Percentiles rank a stretch among this genome's conserved stretches.
Evolutionary conservation across 2,888 invertebrate species (phyloP).

Genomic region (Conomelus anceps): DNA sequence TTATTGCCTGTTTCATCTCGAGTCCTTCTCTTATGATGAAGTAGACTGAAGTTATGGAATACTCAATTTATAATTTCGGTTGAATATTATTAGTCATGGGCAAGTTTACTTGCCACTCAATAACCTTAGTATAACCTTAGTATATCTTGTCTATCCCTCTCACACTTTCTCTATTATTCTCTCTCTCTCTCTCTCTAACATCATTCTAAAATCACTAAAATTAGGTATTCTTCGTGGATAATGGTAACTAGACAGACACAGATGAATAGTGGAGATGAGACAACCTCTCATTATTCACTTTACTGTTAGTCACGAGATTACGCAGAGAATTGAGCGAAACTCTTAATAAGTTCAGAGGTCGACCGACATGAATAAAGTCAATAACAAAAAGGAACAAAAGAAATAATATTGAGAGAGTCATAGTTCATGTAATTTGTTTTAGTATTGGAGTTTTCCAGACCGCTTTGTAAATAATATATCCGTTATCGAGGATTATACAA

Average conservation of each 20-base stretch:
- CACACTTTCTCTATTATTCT: not conserved
- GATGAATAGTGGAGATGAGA: not conserved
- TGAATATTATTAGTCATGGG: too few species aligned
- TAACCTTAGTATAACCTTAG: too few species aligned
- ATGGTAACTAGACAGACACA: not conserved
- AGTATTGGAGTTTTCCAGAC: not conserved
- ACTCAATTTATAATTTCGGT: too few species aligned
- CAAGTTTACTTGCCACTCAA: too few species aligned
- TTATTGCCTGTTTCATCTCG: too few species aligned
- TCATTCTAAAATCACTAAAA: not conserved
- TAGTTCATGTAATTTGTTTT: not conserved
- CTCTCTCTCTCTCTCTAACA: not conserved
- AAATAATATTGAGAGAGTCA: not conserved
- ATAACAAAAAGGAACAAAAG: not conserved
- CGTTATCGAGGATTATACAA: not conserved
- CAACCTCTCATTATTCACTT: not conserved
- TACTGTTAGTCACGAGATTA: not conserved
- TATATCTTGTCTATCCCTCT: too few species aligned
- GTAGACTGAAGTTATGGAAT: too few species aligned
- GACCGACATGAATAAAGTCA: not conserved
- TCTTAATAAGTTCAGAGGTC: not conserved
- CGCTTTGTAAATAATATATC: not conserved
- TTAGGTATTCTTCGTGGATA: not conserved
- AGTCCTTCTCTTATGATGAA: too few species aligned
- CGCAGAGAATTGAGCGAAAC: not conserved